Evolutionary conservation across 2,888 invertebrate species (phyloP).

Genomic region (Dascillus cervinus): DNA sequence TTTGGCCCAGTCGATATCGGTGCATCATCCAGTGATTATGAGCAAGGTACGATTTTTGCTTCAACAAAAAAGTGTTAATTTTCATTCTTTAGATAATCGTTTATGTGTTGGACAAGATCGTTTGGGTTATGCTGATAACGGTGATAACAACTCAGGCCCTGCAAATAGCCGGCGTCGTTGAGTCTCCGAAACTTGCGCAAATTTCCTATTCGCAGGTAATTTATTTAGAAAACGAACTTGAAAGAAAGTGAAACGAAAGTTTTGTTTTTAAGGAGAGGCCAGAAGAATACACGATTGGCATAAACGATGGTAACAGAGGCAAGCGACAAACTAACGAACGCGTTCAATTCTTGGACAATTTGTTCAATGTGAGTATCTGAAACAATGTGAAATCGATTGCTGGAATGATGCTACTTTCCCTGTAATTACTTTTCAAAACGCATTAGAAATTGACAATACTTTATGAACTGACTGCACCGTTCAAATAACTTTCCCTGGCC

Average conservation of each 20-base stretch:
- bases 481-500: too few species aligned
- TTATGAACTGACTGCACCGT: too few species aligned
- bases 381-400: too few species aligned
- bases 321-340: constrained; percentile 33
- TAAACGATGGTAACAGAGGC: too few species aligned
- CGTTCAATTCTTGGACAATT: constrained; percentile 33
- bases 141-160: constrained; percentile 36
- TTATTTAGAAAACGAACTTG: too few species aligned
- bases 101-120: constrained; percentile 37
- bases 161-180: constrained; percentile 38
- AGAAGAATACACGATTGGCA: too few species aligned
- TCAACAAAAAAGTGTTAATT: too few species aligned
- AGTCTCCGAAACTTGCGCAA: constrained; percentile 32
- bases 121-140: constrained; percentile 36
- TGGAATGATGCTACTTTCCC: too few species aligned
- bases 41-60: constrained; percentile 1
- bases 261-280: too few species aligned
- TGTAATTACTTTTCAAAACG: too few species aligned
- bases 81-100: constrained; percentile 32
- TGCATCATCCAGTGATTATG: constrained; percentile 3
- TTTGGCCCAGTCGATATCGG: too few species aligned
- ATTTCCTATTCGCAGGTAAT: constrained; percentile 31
- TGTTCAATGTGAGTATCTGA: constrained; percentile 39
- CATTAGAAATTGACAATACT: too few species aligned
- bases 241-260: background rate